Percentiles rank a stretch among this genome's conserved stretches.
phyloP scores from a whole-genome alignment of 2,888 invertebrate genomes.

The Operophtera brumata region DNA sequence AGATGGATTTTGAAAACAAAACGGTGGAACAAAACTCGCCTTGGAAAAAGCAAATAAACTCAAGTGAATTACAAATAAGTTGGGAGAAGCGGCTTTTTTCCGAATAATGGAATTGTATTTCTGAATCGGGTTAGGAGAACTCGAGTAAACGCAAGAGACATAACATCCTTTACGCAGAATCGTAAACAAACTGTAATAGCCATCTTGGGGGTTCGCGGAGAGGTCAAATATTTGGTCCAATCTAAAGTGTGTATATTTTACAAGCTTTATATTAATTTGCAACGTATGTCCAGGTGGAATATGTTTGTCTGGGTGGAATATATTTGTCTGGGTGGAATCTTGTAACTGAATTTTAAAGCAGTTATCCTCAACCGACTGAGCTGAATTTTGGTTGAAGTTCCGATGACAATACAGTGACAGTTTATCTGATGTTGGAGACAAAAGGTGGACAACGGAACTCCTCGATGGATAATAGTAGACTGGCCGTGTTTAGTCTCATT shows the following conservation, averaged over 20 bases:
- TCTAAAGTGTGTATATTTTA: neutral
- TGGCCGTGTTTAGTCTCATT: too few relatives aligned
- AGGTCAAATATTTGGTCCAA: neutral
- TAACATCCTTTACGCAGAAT: slow-evolving; percentile 5
- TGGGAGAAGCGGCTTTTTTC: slow-evolving; percentile 29
- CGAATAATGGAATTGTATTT: slow-evolving; percentile 42
- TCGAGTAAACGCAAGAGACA: neutral
- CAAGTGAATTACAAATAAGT: slow-evolving; percentile 27
- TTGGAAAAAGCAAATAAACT: slow-evolving; percentile 24
- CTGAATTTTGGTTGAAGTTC: too few relatives aligned
- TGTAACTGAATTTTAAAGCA: too few relatives aligned
- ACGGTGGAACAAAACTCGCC: neutral
- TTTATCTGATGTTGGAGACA: too few relatives aligned
- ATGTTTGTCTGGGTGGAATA: too few relatives aligned
- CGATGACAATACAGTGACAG: too few relatives aligned
- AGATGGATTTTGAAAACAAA: too few relatives aligned
- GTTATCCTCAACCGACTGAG: too few relatives aligned
- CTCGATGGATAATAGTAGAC: too few relatives aligned
- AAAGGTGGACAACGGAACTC: too few relatives aligned
- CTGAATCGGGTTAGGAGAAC: slow-evolving; percentile 36
- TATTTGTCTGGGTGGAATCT: too few relatives aligned
- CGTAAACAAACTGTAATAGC: slow-evolving; percentile 41
- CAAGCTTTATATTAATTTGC: neutral
- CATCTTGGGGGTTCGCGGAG: slow-evolving; percentile 11
- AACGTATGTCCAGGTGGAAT: too few relatives aligned